These are phyloP conservation scores for Bombyx mandarina DNA, from an alignment of 1,140 invertebrate genomes.

Conservation along the genomic window DNA sequence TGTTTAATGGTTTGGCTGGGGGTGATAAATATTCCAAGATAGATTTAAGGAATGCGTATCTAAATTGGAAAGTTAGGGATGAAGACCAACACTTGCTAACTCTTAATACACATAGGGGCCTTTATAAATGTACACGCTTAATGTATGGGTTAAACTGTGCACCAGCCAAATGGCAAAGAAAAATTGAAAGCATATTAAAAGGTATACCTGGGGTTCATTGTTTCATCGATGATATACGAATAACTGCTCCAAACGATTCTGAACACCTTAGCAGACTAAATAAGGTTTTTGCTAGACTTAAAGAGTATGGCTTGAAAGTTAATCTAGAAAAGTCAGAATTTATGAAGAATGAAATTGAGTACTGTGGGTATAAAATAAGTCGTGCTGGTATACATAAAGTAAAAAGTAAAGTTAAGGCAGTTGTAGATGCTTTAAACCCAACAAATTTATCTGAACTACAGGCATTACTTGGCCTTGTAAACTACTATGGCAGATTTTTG, in stretches of 20 bases:
- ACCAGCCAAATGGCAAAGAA: slow-evolving; percentile 30
- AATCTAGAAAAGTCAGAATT: slow-evolving; percentile 12
- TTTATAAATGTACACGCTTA: slow-evolving; percentile 19
- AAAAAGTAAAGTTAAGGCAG: slow-evolving; percentile 11
- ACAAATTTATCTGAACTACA: slow-evolving; percentile 8
- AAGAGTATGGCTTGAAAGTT: slow-evolving; percentile 8
- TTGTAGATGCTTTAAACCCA: slow-evolving; percentile 6
- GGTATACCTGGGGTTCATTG: slow-evolving; percentile 15
- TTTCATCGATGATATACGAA: slow-evolving; percentile 28
- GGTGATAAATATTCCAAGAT: slow-evolving; percentile 30
- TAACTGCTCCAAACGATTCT: slow-evolving; percentile 4
- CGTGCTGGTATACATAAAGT: slow-evolving; percentile 11
- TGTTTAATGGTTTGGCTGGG: slow-evolving; percentile 13
- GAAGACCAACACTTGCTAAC: slow-evolving; percentile 23
- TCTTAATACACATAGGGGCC: slow-evolving; percentile 31
- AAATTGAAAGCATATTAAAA: slow-evolving; percentile 21
- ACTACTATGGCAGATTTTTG: slow-evolving; percentile 13
- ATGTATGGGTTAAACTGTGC: slow-evolving; percentile 27
- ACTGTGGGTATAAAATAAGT: slow-evolving; percentile 15
- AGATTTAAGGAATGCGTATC: slow-evolving; percentile 23
- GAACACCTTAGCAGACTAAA: slow-evolving; percentile 9
- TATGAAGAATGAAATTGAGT: slow-evolving; percentile 13
- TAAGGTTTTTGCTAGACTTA: slow-evolving; percentile 8
- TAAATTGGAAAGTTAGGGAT: slow-evolving; percentile 19
- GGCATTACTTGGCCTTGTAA: slow-evolving; percentile 7